A percentile compares a stretch with the other conserved stretches of the same genome.
Conservation (phyloP, 2,888 invertebrate genomes). For the Oligia fasciuncula region DNA sequence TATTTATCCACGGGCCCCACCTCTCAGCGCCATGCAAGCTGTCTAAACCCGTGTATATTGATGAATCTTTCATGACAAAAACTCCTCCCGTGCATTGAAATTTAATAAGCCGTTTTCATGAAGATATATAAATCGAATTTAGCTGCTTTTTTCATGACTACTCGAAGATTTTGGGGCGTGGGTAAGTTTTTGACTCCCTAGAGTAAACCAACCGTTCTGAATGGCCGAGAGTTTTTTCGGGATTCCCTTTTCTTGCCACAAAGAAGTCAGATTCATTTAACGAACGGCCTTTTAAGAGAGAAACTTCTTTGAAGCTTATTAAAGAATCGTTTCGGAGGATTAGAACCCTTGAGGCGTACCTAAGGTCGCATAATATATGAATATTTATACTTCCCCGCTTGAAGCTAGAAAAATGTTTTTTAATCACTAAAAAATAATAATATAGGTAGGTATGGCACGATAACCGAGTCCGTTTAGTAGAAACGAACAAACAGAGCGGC, state of each 20-base stretch:
- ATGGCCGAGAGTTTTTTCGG: conserved; percentile 80
- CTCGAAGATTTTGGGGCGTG: conserved; percentile 72
- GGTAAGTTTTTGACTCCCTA: conserved; percentile 81
- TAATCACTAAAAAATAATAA: conserved; percentile 5
- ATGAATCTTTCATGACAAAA: conserved; percentile 39
- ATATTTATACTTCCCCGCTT: conserved; percentile 33
- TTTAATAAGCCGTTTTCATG: conserved; percentile 62
- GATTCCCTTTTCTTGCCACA: conserved; percentile 82
- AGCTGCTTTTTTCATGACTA: conserved; percentile 75
- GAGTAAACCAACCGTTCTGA: conserved; percentile 83
- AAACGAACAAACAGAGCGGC: not conserved
- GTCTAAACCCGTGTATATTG: conserved; percentile 18
- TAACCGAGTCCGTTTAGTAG: not conserved
- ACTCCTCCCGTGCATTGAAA: conserved; percentile 52
- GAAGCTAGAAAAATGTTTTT: conserved; percentile 15
- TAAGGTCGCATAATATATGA: conserved; percentile 69
- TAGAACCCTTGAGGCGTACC: conserved; percentile 73
- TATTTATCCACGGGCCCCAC: no score
- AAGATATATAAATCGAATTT: conserved; percentile 74
- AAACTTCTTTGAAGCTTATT: conserved; percentile 85
- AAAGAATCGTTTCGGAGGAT: conserved; percentile 81
- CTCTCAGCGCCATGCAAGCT: conserved; percentile 15
- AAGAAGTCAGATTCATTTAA: conserved; percentile 85
- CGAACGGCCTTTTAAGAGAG: conserved; percentile 80
- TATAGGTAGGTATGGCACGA: not conserved